phyloP scores from a whole-genome alignment of 2,797 vertebrate genomes.

The Paedocypris micromegethes region DNA sequence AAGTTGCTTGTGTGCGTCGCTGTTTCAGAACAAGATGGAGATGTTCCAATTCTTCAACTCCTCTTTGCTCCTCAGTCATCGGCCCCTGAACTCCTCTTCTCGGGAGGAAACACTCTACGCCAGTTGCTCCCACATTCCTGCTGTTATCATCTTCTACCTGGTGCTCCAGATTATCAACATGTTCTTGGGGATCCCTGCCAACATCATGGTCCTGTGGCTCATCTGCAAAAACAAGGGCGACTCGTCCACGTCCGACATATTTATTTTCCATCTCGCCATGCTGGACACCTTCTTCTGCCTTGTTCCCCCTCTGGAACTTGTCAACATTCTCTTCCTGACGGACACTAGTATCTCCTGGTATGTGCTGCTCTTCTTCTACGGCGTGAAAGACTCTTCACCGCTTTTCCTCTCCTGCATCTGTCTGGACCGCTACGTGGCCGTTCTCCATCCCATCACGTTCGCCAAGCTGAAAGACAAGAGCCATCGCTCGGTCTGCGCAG shows the following conservation, averaged over 20 bases:
- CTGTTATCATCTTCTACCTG: slow-evolving; percentile 63
- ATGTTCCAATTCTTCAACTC: slow-evolving; percentile 51
- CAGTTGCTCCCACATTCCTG: slow-evolving; percentile 56
- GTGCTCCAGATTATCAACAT: slow-evolving; percentile 68
- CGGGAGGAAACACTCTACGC: slow-evolving; percentile 49
- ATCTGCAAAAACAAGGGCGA: slow-evolving; percentile 63
- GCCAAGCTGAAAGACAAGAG: slow-evolving; percentile 63
- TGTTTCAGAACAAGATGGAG: not conserved
- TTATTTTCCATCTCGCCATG: slow-evolving; percentile 66
- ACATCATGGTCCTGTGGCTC: slow-evolving; percentile 71
- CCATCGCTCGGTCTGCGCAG: slow-evolving; percentile 54
- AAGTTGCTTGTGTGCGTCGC: slow-evolving; percentile 2
- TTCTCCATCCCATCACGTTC: slow-evolving; percentile 70
- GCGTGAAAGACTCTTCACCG: slow-evolving; percentile 66
- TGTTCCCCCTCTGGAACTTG: slow-evolving; percentile 64
- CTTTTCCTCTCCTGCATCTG: slow-evolving; percentile 74
- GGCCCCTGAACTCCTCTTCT: slow-evolving; percentile 44
- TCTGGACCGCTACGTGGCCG: slow-evolving; percentile 72
- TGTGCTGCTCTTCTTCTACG: slow-evolving; percentile 68
- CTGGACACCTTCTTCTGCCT: slow-evolving; percentile 69
- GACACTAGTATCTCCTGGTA: slow-evolving; percentile 57
- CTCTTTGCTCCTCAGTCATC: slow-evolving; percentile 49
- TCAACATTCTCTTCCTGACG: slow-evolving; percentile 60
- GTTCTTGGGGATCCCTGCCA: slow-evolving; percentile 70
- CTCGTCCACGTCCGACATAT: slow-evolving; percentile 70